Conservation (phyloP, 1,140 invertebrate species). For the Brachionus calyciflorus region DNA sequence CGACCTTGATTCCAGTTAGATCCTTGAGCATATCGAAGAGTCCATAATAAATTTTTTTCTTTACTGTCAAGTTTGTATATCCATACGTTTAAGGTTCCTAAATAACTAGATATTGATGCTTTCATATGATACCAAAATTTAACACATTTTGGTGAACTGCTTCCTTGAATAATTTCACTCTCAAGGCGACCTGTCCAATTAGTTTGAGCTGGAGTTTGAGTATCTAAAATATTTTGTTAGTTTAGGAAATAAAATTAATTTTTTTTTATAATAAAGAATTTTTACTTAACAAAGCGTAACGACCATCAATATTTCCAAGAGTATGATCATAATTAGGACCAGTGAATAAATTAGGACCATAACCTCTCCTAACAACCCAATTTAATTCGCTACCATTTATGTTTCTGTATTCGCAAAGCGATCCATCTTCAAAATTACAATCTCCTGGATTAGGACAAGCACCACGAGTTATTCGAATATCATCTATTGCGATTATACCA, state of each 20-base stretch:
- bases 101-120: constrained; percentile 61
- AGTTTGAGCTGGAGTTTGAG: neutral
- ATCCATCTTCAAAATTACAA: constrained; percentile 44
- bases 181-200: neutral
- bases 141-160: constrained; percentile 28
- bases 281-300: constrained; percentile 51
- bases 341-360: constrained; percentile 46
- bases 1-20: constrained; percentile 53
- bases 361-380: constrained; percentile 10
- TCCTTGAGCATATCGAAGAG: constrained; percentile 51
- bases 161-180: constrained; percentile 15
- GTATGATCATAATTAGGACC: constrained; percentile 57
- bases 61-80: neutral
- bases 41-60: constrained; percentile 48
- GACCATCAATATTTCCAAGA: constrained; percentile 53
- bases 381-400: neutral
- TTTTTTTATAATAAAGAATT: too few relatives aligned
- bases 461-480: constrained; percentile 29
- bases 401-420: constrained; percentile 2
- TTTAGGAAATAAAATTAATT: neutral
- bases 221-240: neutral
- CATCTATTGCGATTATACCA: constrained; percentile 40
- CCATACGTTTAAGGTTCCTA: constrained; percentile 50
- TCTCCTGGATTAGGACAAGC: constrained; percentile 33
- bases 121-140: constrained; percentile 50